These are phyloP conservation scores for Sardina pilchardus DNA, from an alignment of 2,113 vertebrate species.

Conservation along the genomic window DNA sequence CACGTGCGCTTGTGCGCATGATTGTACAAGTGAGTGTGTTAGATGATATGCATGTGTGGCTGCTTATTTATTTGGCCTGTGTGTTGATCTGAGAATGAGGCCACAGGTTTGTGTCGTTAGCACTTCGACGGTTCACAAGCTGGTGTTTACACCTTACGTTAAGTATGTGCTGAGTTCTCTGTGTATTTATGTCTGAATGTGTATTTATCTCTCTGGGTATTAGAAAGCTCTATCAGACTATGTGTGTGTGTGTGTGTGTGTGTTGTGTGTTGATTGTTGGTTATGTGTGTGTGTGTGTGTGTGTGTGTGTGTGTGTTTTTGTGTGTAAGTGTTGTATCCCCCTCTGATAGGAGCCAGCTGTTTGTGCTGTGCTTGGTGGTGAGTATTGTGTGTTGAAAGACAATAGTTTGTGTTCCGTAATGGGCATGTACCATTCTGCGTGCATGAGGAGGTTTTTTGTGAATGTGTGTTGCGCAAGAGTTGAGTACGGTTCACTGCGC, in stretches of 20 bases:
- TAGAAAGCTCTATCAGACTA: not conserved
- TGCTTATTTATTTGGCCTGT: not conserved
- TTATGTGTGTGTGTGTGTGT: not conserved
- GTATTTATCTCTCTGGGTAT: not conserved
- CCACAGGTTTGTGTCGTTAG: not conserved
- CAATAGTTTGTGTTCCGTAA: not conserved
- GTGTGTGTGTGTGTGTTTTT: not conserved
- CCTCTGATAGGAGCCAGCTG: not conserved
- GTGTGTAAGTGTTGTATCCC: not conserved
- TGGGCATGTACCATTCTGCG: not conserved
- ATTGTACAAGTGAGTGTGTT: conserved; percentile 17
- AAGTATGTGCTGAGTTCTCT: not conserved
- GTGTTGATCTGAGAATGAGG: not conserved
- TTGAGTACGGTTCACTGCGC: no score
- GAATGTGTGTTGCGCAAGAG: not conserved
- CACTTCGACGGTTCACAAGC: not conserved
- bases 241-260: not conserved
- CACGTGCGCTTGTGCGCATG: conserved; percentile 7
- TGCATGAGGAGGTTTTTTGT: not conserved
- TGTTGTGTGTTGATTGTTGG: not conserved
- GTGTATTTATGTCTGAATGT: not conserved
- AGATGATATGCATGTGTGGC: not conserved
- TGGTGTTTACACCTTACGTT: not conserved
- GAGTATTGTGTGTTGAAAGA: not conserved
- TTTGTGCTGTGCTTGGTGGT: not conserved